A percentile compares a stretch with the other conserved stretches of the same genome.
Evolutionary conservation across 2,888 invertebrate genomes (phyloP).

Genomic region (Alentia gelatinosa): DNA sequence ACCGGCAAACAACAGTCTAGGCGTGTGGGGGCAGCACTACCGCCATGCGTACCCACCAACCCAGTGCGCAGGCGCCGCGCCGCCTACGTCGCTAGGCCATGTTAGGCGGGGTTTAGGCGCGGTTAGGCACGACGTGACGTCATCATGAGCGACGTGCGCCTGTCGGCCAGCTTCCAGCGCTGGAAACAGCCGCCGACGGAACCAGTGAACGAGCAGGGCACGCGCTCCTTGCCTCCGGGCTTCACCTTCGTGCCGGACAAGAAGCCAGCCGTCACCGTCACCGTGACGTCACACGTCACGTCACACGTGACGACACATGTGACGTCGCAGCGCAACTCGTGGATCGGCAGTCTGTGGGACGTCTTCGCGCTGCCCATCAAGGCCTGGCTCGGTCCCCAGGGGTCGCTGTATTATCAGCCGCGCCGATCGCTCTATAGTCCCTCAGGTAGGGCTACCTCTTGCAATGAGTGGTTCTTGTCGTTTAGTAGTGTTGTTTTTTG

Average conservation of each 20-base stretch:
- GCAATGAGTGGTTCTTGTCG: neutral
- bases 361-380: slow-evolving; percentile 41
- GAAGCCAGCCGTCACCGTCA: neutral
- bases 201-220: neutral
- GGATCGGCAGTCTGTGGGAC: slow-evolving; percentile 49
- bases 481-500: neutral
- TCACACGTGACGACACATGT: neutral
- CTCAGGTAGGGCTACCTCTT: slow-evolving; percentile 40
- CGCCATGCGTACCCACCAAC: neutral
- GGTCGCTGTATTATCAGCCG: slow-evolving; percentile 35
- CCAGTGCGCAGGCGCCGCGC: neutral
- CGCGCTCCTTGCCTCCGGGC: neutral
- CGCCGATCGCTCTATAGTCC: slow-evolving; percentile 6
- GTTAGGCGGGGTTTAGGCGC: neutral
- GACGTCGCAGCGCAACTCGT: slow-evolving; percentile 34
- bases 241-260: slow-evolving; percentile 14
- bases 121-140: neutral
- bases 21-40: neutral
- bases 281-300: neutral
- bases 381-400: slow-evolving; percentile 31
- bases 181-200: neutral
- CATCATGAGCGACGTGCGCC: neutral
- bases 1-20: neutral
- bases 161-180: neutral
- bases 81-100: neutral